Evolutionary conservation across 2,113 vertebrate species (phyloP).

Genomic region (Craseonycteris thonglongyai): DNA sequence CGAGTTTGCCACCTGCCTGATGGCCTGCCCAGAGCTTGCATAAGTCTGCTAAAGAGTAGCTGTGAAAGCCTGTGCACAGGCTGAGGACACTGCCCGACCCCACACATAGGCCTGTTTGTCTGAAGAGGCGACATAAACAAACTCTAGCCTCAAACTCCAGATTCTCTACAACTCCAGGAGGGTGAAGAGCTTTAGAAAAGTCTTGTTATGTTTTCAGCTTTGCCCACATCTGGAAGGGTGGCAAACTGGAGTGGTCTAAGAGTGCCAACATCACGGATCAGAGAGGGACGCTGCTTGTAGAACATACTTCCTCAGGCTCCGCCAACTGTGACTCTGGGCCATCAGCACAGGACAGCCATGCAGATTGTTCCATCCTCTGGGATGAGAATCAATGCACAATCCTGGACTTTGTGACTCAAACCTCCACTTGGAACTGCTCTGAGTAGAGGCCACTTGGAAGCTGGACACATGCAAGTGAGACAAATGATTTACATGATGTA

Average conservation of each 20-base stretch:
- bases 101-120: neutral
- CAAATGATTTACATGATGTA: neutral
- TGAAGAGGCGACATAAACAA: neutral
- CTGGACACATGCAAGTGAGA: neutral
- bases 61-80: neutral
- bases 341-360: neutral
- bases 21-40: neutral
- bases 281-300: neutral
- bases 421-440: neutral
- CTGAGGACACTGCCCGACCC: neutral
- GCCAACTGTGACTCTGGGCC: neutral
- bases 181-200: neutral
- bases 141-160: no score
- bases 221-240: no score
- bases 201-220: neutral
- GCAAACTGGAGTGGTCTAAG: neutral
- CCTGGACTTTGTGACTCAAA: neutral
- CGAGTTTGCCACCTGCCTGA: fast-evolving
- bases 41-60: neutral
- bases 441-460: neutral
- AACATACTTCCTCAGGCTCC: neutral
- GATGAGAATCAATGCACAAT: neutral
- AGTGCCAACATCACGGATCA: fast-evolving
- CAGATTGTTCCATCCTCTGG: neutral
- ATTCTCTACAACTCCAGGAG: neutral